These are phyloP conservation scores for Neria commutata DNA, from an alignment of 2,888 invertebrate genomes.

Conservation along the genomic window DNA sequence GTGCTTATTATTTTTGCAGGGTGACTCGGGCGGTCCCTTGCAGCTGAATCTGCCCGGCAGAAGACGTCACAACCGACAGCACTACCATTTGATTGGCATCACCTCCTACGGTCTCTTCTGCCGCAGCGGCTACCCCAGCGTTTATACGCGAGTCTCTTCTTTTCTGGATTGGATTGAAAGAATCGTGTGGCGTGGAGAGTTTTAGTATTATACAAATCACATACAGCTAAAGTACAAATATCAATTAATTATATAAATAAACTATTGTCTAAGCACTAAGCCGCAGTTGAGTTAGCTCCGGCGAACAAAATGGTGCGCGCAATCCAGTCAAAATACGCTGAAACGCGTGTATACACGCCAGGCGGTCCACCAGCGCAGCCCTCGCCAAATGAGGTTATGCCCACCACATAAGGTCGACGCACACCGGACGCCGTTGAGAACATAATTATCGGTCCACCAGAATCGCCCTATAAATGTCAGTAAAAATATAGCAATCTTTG, in stretches of 20 bases:
- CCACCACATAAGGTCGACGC: constrained; percentile 28
- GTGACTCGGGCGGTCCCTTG: constrained; percentile 59
- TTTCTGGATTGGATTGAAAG: constrained; percentile 59
- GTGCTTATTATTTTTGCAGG: constrained; percentile 29
- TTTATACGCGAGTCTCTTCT: constrained; percentile 52
- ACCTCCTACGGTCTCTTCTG: constrained; percentile 59
- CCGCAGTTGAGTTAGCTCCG: not conserved
- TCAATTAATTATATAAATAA: constrained; percentile 5
- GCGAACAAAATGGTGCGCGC: constrained; percentile 34
- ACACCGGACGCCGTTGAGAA: not conserved
- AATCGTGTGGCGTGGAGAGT: constrained; percentile 41
- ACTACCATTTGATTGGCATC: constrained; percentile 55
- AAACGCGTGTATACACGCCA: constrained; percentile 42
- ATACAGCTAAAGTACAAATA: not conserved
- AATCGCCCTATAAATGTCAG: constrained; percentile 32
- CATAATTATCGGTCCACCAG: constrained; percentile 31
- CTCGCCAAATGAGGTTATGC: constrained; percentile 43
- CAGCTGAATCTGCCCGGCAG: constrained; percentile 50
- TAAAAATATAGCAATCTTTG: not conserved
- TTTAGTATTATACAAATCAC: not conserved
- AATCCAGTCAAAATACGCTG: constrained; percentile 42
- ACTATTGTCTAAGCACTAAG: not conserved
- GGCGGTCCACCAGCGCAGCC: constrained; percentile 38
- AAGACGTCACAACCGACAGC: constrained; percentile 36
- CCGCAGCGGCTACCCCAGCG: constrained; percentile 52